These are phyloP conservation scores for Myiozetetes cayanensis DNA, from an alignment of 2,113 vertebrate species.

Conservation along the genomic window DNA sequence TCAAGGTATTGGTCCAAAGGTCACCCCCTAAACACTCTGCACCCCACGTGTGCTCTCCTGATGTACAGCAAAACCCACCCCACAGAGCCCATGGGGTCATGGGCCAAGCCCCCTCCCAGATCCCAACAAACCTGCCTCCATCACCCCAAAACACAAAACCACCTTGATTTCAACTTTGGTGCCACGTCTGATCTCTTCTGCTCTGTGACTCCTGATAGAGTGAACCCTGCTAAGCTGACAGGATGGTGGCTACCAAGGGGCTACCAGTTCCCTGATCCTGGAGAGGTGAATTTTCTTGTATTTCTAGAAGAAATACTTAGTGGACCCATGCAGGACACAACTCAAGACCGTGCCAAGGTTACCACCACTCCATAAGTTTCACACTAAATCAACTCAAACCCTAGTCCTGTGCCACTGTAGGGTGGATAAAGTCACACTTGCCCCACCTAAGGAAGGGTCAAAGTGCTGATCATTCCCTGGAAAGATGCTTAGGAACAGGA, in stretches of 20 bases:
- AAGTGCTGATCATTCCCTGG: not conserved
- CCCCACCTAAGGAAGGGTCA: not conserved
- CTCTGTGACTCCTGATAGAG: not conserved
- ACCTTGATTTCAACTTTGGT: not conserved
- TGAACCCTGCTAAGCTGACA: not conserved
- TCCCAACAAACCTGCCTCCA: not conserved
- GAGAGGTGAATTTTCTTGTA: not conserved
- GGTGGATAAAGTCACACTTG: rapidly evolving
- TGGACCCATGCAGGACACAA: rapidly evolving
- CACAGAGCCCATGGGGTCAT: not conserved
- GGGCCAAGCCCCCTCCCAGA: not conserved
- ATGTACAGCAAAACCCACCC: not conserved
- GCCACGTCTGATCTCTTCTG: not conserved
- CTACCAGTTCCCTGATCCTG: not conserved
- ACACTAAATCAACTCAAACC: not conserved
- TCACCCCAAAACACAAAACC: not conserved
- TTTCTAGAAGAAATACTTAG: not conserved
- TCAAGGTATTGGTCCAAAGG: not conserved
- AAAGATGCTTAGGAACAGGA: not conserved
- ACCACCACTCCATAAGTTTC: not conserved
- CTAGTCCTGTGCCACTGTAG: not conserved
- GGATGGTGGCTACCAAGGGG: not conserved
- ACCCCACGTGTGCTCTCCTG: not conserved
- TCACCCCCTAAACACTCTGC: not conserved
- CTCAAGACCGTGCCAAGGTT: rapidly evolving